Percentiles rank a stretch among this genome's conserved stretches.
Evolutionary conservation across 2,888 invertebrate species (phyloP).

Genomic region (Mythimna pallens): DNA sequence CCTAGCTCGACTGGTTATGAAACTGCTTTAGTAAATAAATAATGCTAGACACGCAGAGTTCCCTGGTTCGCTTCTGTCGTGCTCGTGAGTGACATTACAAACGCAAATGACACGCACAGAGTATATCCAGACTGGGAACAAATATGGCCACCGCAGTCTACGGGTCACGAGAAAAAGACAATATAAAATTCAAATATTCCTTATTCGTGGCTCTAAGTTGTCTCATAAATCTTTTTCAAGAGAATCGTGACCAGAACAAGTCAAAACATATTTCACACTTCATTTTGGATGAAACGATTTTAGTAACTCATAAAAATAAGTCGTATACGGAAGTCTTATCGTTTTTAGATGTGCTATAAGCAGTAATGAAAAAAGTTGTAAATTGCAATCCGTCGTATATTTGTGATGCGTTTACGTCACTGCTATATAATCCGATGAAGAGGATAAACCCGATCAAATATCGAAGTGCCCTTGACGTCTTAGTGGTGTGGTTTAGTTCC

Average conservation of each 20-base stretch:
- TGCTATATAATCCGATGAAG: background rate
- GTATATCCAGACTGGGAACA: constrained; percentile 24
- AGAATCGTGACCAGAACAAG: constrained; percentile 51
- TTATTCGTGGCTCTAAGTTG: constrained; percentile 31
- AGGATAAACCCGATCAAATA: background rate
- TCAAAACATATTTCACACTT: constrained; percentile 51
- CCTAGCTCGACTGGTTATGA: background rate
- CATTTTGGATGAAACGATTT: constrained; percentile 43
- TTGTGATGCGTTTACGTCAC: constrained; percentile 38
- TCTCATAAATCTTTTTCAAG: constrained; percentile 47
- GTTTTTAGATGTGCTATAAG: constrained; percentile 14
- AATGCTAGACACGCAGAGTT: constrained; percentile 36
- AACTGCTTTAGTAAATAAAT: constrained; percentile 26
- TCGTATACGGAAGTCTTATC: constrained; percentile 35
- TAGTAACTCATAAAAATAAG: constrained; percentile 30
- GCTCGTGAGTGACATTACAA: constrained; percentile 49
- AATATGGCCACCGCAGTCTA: constrained; percentile 5
- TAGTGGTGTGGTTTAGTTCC: background rate
- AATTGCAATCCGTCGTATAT: constrained; percentile 25
- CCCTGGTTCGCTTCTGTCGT: constrained; percentile 35
- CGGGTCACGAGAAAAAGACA: constrained; percentile 38
- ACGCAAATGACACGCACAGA: constrained; percentile 44
- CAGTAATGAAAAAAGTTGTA: background rate
- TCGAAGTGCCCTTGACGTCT: background rate
- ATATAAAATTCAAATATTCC: constrained; percentile 42